A percentile compares a stretch with the other conserved stretches of the same genome.
These are phyloP conservation scores for Vollenhovia emeryi DNA, from an alignment of 1,140 invertebrate genomes.

Conservation along the genomic window DNA sequence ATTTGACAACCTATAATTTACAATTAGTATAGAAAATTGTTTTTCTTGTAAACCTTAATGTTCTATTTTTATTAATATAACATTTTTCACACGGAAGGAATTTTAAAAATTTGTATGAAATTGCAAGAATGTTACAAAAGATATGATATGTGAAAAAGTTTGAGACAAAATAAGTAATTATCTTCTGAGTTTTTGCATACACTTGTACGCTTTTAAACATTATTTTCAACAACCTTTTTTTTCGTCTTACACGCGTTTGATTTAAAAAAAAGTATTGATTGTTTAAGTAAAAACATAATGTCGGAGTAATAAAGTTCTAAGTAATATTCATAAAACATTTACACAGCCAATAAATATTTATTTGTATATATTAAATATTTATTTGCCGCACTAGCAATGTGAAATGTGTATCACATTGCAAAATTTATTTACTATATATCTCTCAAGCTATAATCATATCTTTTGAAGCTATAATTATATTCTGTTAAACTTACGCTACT, in stretches of 20 bases:
- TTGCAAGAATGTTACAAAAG: conserved; percentile 12
- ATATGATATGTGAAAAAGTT: conserved; percentile 7
- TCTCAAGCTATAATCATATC: conserved; percentile 11
- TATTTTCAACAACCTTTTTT: background rate
- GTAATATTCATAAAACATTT: conserved; percentile 6
- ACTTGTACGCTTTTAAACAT: background rate
- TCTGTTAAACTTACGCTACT: background rate
- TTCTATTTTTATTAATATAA: conserved; percentile 1
- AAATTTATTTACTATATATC: background rate
- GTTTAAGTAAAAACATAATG: background rate
- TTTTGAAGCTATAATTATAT: conserved; percentile 27
- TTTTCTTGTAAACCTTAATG: background rate
- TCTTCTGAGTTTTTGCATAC: conserved; percentile 2
- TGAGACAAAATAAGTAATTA: conserved; percentile 16
- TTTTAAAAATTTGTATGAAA: conserved; percentile 7
- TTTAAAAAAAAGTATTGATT: conserved; percentile 9
- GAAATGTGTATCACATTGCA: background rate
- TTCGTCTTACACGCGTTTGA: background rate
- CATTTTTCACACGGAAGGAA: background rate
- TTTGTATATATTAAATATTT: background rate
- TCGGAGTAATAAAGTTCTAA: background rate
- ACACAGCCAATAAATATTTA: background rate
- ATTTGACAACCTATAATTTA: background rate
- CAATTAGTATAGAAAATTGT: background rate
- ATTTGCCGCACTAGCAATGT: background rate